Evolutionary conservation across 2,113 vertebrate species (phyloP).

Genomic region (Bufo bufo): DNA sequence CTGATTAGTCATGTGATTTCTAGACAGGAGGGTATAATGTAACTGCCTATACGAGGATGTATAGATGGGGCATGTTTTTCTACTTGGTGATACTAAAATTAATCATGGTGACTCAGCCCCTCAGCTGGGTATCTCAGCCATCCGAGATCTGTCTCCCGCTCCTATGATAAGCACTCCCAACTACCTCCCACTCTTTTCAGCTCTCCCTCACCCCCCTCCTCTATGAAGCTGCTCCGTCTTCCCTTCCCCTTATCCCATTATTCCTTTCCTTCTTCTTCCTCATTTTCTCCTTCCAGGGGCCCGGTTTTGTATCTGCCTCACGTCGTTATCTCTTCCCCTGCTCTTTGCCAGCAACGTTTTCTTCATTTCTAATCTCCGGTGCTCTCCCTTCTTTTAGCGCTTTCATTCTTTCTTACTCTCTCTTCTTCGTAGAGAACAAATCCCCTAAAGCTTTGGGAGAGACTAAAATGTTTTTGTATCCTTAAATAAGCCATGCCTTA

Average conservation of each 20-base stretch:
- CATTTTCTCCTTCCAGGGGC: neutral
- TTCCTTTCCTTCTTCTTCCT: neutral
- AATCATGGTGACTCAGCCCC: constrained; percentile 46
- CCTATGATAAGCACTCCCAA: neutral
- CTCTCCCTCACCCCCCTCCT: neutral
- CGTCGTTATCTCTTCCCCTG: neutral
- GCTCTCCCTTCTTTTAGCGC: neutral
- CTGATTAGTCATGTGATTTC: neutral
- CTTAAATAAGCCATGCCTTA: neutral
- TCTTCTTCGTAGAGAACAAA: neutral
- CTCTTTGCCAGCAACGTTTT: neutral
- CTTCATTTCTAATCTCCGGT: neutral
- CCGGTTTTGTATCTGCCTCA: neutral
- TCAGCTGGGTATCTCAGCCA: constrained; percentile 44
- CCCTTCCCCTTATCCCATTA: neutral
- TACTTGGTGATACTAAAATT: constrained; percentile 45
- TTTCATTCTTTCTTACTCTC: neutral
- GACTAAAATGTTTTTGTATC: neutral
- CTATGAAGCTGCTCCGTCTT: neutral
- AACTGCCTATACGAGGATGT: neutral
- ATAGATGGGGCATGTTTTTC: constrained; percentile 35
- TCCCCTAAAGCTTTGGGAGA: neutral
- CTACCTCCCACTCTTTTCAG: constrained; percentile 3
- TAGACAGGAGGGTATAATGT: neutral
- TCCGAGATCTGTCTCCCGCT: neutral